Evolutionary conservation across 2,113 vertebrate genomes (phyloP).

Genomic region (Balaeniceps rex): DNA sequence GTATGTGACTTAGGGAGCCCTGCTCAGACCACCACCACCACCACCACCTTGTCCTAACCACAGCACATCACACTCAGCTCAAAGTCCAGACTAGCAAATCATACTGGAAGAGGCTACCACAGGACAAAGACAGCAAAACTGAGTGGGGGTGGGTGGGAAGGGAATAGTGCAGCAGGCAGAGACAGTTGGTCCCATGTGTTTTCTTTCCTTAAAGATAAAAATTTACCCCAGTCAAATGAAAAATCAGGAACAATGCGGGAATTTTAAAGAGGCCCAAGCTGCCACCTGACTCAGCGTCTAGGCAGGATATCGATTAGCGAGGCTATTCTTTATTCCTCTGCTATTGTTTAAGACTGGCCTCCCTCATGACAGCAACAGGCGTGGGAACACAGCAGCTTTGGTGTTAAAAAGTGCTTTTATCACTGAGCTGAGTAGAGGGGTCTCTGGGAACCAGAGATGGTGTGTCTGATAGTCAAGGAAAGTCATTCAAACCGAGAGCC

Average conservation of each 20-base stretch:
- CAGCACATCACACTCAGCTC: neutral
- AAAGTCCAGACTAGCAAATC: neutral
- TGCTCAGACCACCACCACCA: neutral
- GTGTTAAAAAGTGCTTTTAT: conserved; percentile 60
- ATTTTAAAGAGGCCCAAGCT: conserved; percentile 51
- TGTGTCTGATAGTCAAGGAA: neutral
- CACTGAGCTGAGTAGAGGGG: neutral
- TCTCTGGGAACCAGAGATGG: conserved; percentile 53
- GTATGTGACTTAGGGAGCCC: neutral
- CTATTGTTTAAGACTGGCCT: conserved; percentile 48
- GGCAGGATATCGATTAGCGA: conserved; percentile 67
- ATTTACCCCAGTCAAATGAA: neutral
- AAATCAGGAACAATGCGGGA: conserved; percentile 53
- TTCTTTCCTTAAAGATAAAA: conserved; percentile 55
- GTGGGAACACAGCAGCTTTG: conserved; percentile 62
- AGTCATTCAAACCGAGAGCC: neutral
- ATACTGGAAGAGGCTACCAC: neutral
- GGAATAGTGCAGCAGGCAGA: neutral
- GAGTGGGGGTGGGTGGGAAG: neutral
- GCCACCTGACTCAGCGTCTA: conserved; percentile 66
- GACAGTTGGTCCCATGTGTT: neutral
- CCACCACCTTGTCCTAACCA: neutral
- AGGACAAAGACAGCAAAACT: neutral
- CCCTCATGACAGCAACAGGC: conserved; percentile 37
- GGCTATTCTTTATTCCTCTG: conserved; percentile 62